A percentile compares a stretch with the other conserved stretches of the same genome.
Evolutionary conservation across 2,797 vertebrate genomes (phyloP).

Genomic region (Parambassis ranga): DNA sequence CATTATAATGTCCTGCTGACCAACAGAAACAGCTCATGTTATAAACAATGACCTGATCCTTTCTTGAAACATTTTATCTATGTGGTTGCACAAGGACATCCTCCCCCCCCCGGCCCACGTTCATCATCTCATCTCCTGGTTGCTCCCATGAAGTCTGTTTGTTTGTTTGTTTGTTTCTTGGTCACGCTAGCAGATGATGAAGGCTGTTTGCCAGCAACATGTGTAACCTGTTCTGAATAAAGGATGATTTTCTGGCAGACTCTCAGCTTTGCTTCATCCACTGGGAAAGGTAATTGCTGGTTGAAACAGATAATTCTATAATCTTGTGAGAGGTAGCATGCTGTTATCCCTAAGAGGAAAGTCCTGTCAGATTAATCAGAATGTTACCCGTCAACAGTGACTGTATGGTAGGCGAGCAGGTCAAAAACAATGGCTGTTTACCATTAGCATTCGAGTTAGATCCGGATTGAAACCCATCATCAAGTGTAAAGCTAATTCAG

Average conservation of each 20-base stretch:
- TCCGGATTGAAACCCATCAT: slow-evolving; percentile 52
- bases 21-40: slow-evolving; percentile 8
- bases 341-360: slow-evolving; percentile 36
- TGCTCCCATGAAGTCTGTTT: slow-evolving; percentile 24
- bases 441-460: slow-evolving; percentile 45
- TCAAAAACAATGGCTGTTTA: slow-evolving; percentile 55
- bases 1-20: slow-evolving; percentile 5
- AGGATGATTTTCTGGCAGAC: slow-evolving; percentile 39
- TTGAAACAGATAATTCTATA: slow-evolving; percentile 60
- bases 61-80: slow-evolving; percentile 11
- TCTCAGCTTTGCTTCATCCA: slow-evolving; percentile 19
- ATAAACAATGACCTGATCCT: slow-evolving; percentile 8
- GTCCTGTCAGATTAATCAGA: slow-evolving; percentile 62
- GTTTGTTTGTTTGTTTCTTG: slow-evolving; percentile 53
- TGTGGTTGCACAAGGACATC: background rate
- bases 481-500: slow-evolving; percentile 45
- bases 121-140: slow-evolving; percentile 12
- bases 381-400: slow-evolving; percentile 40
- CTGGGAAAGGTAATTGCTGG: slow-evolving; percentile 59
- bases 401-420: slow-evolving; percentile 31
- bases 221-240: slow-evolving; percentile 40
- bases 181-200: slow-evolving; percentile 44
- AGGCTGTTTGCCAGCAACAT: slow-evolving; percentile 31
- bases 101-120: slow-evolving; percentile 8
- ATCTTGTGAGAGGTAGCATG: slow-evolving; percentile 55